Evolutionary conservation across 23 tunicate genomes (phyloP), one percentile per base, ranked within the genome.

Genomic region (Trididemnum miniatum): DNA sequence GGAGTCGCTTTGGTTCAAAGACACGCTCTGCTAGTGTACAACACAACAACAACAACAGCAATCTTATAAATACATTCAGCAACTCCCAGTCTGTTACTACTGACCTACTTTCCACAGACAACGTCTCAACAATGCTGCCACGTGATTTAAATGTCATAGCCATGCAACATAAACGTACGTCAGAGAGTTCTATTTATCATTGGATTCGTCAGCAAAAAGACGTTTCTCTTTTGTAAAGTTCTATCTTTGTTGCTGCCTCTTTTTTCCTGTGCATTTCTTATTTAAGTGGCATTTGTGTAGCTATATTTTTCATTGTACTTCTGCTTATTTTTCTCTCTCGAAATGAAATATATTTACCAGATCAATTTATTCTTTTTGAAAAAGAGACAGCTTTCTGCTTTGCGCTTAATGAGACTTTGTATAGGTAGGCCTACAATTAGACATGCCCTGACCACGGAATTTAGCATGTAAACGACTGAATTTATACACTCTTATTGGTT

Each of bases 191-290:
- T 9, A 85, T 87, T 31, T 87, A 87, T 40, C 60, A 82, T 39
- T 87, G 92, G 92, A 87, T 87, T 35, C 86, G 65, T 38, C 76
- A 76, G 51, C 92, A 81, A 44, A 81, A 83, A 38, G 93, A 88
- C 84, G 83, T 82, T 39, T 72, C 92, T 51, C 82, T 71, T 54
- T 82, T 87, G 52, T 87, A 50, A 82, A 64, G n/a, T 22, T 22
- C 18, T 77, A 9, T 49, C 57, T n/a, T 3, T 12, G n/a, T 62
- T 62, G 67, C 67, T 62, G 67, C 67, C 26, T 62, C 5, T 62
- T 62, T 62, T n/a, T 44, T 44, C 54, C 54, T 44, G n/a, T n/a
- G n/a, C n/a, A n/a, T n/a, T n/a, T n/a, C n/a, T n/a, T n/a, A n/a
- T n/a, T n/a, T n/a, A n/a, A n/a, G n/a, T n/a, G n/a, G n/a, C n/a